A percentile compares a stretch with the other conserved stretches of the same genome.
These are phyloP conservation scores for Amorpha juglandis DNA, from an alignment of 2,888 invertebrate genomes.

Conservation along the genomic window DNA sequence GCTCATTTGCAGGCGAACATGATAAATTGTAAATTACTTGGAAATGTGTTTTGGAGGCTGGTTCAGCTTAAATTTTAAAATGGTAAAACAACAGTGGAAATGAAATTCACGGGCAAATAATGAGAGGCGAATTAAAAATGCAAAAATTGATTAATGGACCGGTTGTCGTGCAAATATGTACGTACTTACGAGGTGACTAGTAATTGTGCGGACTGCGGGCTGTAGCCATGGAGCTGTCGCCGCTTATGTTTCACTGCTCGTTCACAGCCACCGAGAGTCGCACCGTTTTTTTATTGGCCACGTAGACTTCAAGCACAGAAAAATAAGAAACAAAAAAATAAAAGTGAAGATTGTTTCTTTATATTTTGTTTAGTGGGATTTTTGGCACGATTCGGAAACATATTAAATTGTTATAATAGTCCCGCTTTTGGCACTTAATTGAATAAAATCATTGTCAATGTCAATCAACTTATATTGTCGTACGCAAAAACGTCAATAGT, in stretches of 20 bases:
- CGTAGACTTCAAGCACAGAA: no score
- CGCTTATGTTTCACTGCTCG: constrained; percentile 31
- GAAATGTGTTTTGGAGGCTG: constrained; percentile 70
- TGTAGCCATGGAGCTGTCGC: constrained; percentile 38
- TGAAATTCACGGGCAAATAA: constrained; percentile 80
- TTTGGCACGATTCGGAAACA: no score
- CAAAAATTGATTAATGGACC: constrained; percentile 83
- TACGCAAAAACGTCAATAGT: no score
- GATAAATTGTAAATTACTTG: constrained; percentile 83
- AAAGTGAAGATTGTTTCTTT: no score
- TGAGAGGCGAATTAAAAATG: constrained; percentile 82
- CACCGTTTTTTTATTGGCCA: no score
- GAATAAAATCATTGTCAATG: no score
- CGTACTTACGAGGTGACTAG: constrained; percentile 58
- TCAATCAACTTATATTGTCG: no score
- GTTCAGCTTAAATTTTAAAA: constrained; percentile 74
- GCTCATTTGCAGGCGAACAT: constrained; percentile 78
- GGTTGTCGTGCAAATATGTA: constrained; percentile 73
- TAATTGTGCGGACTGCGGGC: constrained; percentile 28
- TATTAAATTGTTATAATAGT: no score
- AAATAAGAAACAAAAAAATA: no score
- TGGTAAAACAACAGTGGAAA: constrained; percentile 70
- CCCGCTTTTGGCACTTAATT: no score
- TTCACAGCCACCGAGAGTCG: not conserved
- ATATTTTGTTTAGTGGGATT: no score